Evolutionary conservation across 2,113 vertebrate species (phyloP), one percentile per base, ranked within the genome.

Genomic region (Atlantisia rogersi): DNA sequence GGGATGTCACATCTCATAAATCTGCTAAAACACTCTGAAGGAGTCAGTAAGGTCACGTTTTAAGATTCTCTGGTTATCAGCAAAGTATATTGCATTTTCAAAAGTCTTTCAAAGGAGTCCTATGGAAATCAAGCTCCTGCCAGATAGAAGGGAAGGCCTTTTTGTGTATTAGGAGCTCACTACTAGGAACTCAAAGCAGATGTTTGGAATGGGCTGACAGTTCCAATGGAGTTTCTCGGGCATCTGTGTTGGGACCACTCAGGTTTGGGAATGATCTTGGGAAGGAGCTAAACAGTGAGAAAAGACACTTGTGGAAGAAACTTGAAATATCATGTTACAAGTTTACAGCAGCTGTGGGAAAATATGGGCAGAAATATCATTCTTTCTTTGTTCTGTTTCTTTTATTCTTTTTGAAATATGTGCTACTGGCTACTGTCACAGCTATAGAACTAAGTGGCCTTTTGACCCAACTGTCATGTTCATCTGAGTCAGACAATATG

Each of bases 321-420:
- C 28, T 35, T 80, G 55, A 40, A 60, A 37, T 58, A 25, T 46
- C 63, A 70, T 1, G 2, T 77, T 62, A 26, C 52, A 22, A 21
- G 56, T 73, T 82, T 44, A 26, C 29, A 84, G 71, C 52, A 88
- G 20, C 52, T 83, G 15, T 13, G 26, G 29, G 21, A 6, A 81
- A 42, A 83, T 15, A 62, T 12, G 40, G 77, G 10, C n/a, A 86
- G 46, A 83, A 90, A 88, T 82, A 46, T 11, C 1, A 37, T 40
- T 63, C 4, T 46, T 77, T 62, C 5, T 70, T 87, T 78, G 28
- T 40, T 91, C 29, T 37, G 2, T 81, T 94, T 93, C 67, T 82
- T 91, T 80, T 88, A 80, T 86, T 74, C 46, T 90, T 86, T 83
- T 71, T 92, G 82, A 86, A 94, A 58, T 80, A 81, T 77, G 40